These are phyloP conservation scores for Pseudachorutes palmiensis DNA, from an alignment of 1,140 invertebrate species.

Conservation along the genomic window DNA sequence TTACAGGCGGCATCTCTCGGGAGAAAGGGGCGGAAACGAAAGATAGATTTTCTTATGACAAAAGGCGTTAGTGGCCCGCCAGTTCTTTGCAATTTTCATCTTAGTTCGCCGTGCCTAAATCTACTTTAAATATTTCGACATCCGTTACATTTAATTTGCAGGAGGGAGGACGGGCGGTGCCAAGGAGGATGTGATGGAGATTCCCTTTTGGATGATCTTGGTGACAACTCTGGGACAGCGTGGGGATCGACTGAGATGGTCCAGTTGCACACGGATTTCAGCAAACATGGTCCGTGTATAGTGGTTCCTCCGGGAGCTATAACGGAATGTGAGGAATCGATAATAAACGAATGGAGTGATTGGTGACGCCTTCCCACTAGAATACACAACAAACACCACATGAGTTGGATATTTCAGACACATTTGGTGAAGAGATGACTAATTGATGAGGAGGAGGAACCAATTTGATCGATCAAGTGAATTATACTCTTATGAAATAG, in stretches of 20 bases:
- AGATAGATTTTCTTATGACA: too few species aligned
- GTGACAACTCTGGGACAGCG: slow-evolving; percentile 52
- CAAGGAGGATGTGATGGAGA: slow-evolving; percentile 54
- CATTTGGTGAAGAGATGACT: too few species aligned
- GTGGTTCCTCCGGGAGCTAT: slow-evolving; percentile 86
- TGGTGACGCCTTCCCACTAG: slow-evolving; percentile 71
- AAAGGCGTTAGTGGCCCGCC: too few species aligned
- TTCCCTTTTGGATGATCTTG: slow-evolving; percentile 47
- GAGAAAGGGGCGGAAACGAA: too few species aligned
- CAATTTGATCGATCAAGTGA: too few species aligned
- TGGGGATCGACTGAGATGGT: slow-evolving; percentile 54
- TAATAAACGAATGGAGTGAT: slow-evolving; percentile 90
- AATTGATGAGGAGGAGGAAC: too few species aligned
- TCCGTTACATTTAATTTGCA: slow-evolving; percentile 15
- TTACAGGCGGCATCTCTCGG: too few species aligned
- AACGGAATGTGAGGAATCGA: slow-evolving; percentile 80
- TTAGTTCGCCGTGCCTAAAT: too few species aligned
- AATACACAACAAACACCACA: slow-evolving; percentile 16
- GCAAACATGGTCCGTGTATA: slow-evolving; percentile 82
- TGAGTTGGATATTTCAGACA: too few species aligned
- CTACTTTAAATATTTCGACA: neutral
- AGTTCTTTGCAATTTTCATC: too few species aligned
- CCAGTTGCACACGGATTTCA: slow-evolving; percentile 59
- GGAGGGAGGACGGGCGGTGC: slow-evolving; percentile 49
- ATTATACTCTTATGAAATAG: too few species aligned